These are phyloP conservation scores for Apodemus agrarius DNA, from an alignment of 2,797 vertebrate genomes.

Conservation along the genomic window DNA sequence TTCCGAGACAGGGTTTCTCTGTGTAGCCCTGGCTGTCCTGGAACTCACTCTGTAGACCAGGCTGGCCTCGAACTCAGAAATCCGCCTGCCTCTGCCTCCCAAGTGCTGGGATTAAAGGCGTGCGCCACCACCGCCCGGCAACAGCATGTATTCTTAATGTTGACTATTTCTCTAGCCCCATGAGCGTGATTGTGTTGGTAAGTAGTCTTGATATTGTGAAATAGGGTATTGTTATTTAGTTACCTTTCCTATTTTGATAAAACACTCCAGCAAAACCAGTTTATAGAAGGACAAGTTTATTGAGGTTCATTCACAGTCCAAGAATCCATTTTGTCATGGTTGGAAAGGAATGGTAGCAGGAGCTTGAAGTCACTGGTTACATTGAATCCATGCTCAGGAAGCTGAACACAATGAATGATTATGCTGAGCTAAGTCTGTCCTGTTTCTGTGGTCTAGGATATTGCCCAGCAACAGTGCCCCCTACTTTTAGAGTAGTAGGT, in stretches of 20 bases:
- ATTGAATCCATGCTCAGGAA: not conserved
- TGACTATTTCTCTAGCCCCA: not conserved
- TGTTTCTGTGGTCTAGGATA: not conserved
- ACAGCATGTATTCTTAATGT: not conserved
- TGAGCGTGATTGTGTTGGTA: slow-evolving; percentile 34
- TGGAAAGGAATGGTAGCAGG: not conserved
- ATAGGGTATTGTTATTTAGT: not conserved
- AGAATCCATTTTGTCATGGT: not conserved
- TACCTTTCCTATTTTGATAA: not conserved
- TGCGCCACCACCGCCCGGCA: too few relatives aligned
- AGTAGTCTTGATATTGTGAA: slow-evolving; percentile 22
- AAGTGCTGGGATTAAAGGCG: too few relatives aligned
- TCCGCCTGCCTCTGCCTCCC: too few relatives aligned
- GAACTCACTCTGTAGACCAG: too few relatives aligned
- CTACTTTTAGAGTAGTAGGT: not conserved
- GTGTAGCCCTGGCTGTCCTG: too few relatives aligned
- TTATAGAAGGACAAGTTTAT: not conserved
- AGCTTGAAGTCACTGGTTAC: not conserved
- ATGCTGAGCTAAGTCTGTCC: not conserved
- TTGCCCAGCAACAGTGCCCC: not conserved
- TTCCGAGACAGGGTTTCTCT: too few relatives aligned
- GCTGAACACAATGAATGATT: not conserved
- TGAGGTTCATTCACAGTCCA: not conserved
- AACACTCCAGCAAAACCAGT: not conserved
- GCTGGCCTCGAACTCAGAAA: too few relatives aligned